These are phyloP conservation scores for Melanotaenia parkinsoni DNA, from an alignment of 2,797 vertebrate genomes.

Conservation along the genomic window DNA sequence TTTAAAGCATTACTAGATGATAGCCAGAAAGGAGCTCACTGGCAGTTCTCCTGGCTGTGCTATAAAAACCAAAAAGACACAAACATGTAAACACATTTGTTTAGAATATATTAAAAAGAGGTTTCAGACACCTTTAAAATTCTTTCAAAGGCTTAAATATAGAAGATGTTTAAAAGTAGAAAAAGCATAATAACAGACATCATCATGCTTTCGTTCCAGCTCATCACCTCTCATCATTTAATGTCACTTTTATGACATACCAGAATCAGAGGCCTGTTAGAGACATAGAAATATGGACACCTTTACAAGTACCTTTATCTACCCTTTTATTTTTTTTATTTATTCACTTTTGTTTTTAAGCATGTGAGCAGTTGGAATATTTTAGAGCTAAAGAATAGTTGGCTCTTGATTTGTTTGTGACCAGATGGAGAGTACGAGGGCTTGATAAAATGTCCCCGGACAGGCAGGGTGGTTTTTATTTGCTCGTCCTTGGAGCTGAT, in stretches of 20 bases:
- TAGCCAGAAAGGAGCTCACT: not conserved
- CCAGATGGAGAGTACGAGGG: constrained; percentile 57
- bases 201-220: not conserved
- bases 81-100: not conserved
- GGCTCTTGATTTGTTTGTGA: constrained; percentile 79
- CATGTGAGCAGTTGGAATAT: constrained; percentile 1
- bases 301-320: not conserved
- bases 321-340: not conserved
- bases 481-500: constrained; percentile 88
- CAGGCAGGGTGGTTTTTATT: constrained; percentile 80
- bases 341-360: not conserved
- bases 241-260: constrained; percentile 28
- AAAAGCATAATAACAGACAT: not conserved
- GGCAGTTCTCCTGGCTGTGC: not conserved
- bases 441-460: constrained; percentile 83
- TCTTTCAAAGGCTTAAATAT: not conserved
- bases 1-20: not conserved
- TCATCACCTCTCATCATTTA: not conserved
- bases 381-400: constrained; percentile 49
- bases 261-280: constrained; percentile 8
- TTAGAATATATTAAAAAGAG: not conserved
- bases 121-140: not conserved
- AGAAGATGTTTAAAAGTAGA: not conserved
- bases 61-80: not conserved
- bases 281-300: not conserved